A percentile compares a stretch with the other conserved stretches of the same genome.
Conservation (phyloP, 30 jellyfish, hydroid and myxozoan genomes). For the Pelagia noctiluca region DNA sequence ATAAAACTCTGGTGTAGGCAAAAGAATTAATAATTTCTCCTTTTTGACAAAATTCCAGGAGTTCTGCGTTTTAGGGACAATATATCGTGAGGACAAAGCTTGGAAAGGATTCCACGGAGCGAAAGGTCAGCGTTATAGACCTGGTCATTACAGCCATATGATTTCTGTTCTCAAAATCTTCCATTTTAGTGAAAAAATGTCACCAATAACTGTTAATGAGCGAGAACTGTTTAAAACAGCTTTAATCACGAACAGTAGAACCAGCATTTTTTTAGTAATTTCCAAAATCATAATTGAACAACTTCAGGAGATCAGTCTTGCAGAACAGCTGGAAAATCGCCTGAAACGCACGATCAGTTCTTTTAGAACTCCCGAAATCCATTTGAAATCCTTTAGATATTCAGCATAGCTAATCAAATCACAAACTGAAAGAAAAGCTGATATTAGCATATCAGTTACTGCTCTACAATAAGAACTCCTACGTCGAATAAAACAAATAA, state of each 20-base stretch:
- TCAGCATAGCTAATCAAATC: slow-evolving; percentile 3
- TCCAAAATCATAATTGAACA: not conserved
- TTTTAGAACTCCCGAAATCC: slow-evolving; percentile 1
- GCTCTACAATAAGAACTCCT: slow-evolving; percentile 1
- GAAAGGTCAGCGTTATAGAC: slow-evolving; percentile 30
- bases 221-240: not conserved
- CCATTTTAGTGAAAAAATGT: slow-evolving; percentile 1
- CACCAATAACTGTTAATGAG: not conserved
- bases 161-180: not conserved
- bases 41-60: no score
- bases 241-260: not conserved
- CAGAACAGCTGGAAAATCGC: slow-evolving; percentile 1
- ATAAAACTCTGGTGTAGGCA: not conserved
- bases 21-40: slow-evolving; percentile 3
- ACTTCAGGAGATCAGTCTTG: not conserved
- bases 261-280: not conserved
- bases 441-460: not conserved
- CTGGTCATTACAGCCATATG: slow-evolving; percentile 20
- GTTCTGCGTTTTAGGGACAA: not conserved
- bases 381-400: not conserved
- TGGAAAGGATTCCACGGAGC: slow-evolving; percentile 19
- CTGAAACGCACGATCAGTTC: slow-evolving; percentile 5
- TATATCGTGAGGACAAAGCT: not conserved
- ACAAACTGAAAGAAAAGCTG: not conserved
- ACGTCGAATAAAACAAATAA: not conserved